Percentiles rank a stretch among this genome's conserved stretches.
Evolutionary conservation across 2,113 vertebrate species (phyloP).

Genomic region (Nicator chloris): DNA sequence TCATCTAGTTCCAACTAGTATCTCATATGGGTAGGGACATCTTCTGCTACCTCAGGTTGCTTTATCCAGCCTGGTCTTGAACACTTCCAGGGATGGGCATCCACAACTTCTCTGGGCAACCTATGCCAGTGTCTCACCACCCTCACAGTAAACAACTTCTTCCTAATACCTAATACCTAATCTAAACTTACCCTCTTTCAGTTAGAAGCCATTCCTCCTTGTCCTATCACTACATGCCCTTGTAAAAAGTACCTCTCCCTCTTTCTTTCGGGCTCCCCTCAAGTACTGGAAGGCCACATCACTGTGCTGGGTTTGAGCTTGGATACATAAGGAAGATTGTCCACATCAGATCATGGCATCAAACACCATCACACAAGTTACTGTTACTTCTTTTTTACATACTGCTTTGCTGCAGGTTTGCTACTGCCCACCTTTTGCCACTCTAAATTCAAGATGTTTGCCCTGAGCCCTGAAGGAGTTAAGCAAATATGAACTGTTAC

Average conservation of each 20-base stretch:
- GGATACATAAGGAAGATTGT: neutral
- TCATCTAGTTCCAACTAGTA: neutral
- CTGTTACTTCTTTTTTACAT: neutral
- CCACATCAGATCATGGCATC: neutral
- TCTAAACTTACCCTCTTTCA: neutral
- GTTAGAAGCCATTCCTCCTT: neutral
- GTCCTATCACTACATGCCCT: neutral
- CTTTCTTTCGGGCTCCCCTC: neutral
- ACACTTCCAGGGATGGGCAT: neutral
- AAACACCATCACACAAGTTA: neutral
- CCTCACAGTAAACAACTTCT: neutral
- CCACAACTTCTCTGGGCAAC: neutral
- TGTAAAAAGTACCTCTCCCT: neutral
- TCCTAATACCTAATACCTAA: neutral
- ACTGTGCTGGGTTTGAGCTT: neutral
- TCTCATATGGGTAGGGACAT: neutral
- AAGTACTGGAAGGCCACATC: neutral
- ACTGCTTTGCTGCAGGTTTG: neutral
- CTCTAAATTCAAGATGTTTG: neutral
- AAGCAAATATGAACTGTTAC: neutral
- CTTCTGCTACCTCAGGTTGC: neutral
- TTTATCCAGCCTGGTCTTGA: neutral
- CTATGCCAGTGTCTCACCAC: neutral
- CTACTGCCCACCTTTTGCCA: neutral
- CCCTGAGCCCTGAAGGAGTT: neutral